Evolutionary conservation across 2,113 vertebrate genomes (phyloP).

Genomic region (Rana temporaria): DNA sequence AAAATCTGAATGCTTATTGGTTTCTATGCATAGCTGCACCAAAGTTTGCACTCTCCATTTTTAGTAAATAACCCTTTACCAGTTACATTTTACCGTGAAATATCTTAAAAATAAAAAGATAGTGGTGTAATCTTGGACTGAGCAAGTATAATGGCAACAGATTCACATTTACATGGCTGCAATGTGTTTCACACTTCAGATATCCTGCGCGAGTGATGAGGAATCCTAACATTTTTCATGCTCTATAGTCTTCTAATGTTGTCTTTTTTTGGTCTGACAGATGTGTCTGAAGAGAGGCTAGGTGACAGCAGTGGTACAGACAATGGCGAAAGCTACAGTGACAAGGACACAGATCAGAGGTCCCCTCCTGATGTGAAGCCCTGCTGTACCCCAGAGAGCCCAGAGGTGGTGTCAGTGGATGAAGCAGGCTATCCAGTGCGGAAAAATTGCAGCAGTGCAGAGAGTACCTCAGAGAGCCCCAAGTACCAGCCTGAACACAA

Average conservation of each 20-base stretch:
- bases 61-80: too few species aligned
- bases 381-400: slow-evolving; percentile 85
- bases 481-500: slow-evolving; percentile 82
- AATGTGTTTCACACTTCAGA: too few species aligned
- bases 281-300: slow-evolving; percentile 79
- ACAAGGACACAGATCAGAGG: slow-evolving; percentile 87
- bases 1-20: too few species aligned
- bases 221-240: too few species aligned
- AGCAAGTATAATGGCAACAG: too few species aligned
- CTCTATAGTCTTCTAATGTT: background rate
- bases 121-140: too few species aligned
- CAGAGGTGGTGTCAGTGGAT: slow-evolving; percentile 84
- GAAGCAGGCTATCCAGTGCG: slow-evolving; percentile 78
- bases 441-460: slow-evolving; percentile 74
- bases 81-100: too few species aligned
- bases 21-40: too few species aligned
- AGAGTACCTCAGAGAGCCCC: slow-evolving; percentile 78
- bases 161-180: too few species aligned
- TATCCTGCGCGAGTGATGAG: too few species aligned
- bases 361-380: slow-evolving; percentile 89
- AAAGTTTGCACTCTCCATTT: too few species aligned
- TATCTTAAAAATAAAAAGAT: too few species aligned
- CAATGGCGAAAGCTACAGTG: slow-evolving; percentile 83
- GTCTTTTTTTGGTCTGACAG: slow-evolving; percentile 69
- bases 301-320: slow-evolving; percentile 81